Conservation (phyloP, 1,140 invertebrate genomes). For the Platyscapa corneri region DNA sequence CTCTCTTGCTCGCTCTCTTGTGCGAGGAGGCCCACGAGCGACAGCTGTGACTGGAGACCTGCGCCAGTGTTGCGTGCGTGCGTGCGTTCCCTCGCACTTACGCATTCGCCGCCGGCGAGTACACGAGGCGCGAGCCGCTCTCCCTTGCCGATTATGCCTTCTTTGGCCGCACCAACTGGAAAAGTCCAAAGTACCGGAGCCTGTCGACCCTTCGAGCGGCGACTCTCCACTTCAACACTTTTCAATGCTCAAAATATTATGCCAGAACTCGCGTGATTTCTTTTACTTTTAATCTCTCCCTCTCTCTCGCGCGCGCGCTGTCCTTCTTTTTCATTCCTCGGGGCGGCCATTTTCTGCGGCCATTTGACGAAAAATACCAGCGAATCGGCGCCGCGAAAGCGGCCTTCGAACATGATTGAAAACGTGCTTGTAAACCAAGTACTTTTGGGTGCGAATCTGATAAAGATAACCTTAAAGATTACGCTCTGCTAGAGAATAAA, state of each 20-base stretch:
- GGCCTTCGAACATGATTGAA: neutral
- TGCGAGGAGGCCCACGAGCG: constrained; percentile 19
- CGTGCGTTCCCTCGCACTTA: neutral
- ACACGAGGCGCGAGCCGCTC: neutral
- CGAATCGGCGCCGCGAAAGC: neutral
- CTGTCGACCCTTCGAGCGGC: too few species aligned
- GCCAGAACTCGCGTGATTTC: too few species aligned
- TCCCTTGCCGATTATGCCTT: neutral
- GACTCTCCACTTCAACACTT: neutral
- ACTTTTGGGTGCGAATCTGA: neutral
- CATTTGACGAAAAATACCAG: neutral
- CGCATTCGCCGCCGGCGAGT: neutral
- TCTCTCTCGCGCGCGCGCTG: too few species aligned
- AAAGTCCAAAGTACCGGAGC: too few species aligned
- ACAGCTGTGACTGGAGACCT: constrained; percentile 49
- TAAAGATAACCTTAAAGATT: neutral
- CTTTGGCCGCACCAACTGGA: neutral
- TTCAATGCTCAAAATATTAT: neutral
- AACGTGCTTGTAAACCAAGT: neutral
- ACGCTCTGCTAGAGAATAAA: neutral
- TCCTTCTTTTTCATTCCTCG: too few species aligned
- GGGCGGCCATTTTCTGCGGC: too few species aligned
- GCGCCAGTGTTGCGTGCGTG: constrained; percentile 42
- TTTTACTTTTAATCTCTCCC: too few species aligned
- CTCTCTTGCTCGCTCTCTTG: constrained; percentile 4